Conservation (phyloP, 2,888 invertebrate species). For the Tinea semifulvella region DNA sequence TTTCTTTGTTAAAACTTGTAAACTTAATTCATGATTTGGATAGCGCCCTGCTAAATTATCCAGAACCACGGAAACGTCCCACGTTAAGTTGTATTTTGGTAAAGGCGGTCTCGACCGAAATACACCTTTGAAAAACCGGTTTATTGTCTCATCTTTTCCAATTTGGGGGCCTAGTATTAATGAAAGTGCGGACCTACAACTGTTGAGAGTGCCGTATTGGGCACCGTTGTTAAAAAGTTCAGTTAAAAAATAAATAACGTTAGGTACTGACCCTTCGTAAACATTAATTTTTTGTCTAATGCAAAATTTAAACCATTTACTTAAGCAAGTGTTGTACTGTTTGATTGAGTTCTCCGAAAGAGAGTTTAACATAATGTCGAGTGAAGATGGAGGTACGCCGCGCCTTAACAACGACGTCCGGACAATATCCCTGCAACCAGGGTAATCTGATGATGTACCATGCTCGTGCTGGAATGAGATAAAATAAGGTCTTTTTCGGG, state of each 20-base stretch:
- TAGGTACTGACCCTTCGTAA: constrained; percentile 4
- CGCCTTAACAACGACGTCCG: constrained; percentile 6
- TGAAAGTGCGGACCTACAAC: constrained; percentile 17
- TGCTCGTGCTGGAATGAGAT: constrained; percentile 3
- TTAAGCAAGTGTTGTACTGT: constrained; percentile 16
- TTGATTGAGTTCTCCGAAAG: constrained; percentile 9
- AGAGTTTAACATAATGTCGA: constrained; percentile 12
- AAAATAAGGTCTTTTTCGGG: neutral
- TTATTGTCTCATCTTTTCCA: constrained; percentile 13
- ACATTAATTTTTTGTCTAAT: constrained; percentile 1
- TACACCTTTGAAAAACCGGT: constrained; percentile 18
- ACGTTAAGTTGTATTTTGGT: constrained; percentile 24
- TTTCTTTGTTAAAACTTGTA: constrained; percentile 22
- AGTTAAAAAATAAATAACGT: constrained; percentile 15
- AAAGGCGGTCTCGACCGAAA: constrained; percentile 17
- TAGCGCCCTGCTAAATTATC: constrained; percentile 16
- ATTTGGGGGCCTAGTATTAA: constrained; percentile 15
- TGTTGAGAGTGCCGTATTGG: constrained; percentile 17
- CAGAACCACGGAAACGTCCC: constrained; percentile 24
- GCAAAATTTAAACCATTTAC: constrained; percentile 9
- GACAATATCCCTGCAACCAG: constrained; percentile 12
- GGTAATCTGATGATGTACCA: constrained; percentile 14
- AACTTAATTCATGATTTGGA: constrained; percentile 7
- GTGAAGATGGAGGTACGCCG: neutral
- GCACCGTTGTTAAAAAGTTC: constrained; percentile 15